Evolutionary conservation across 2,888 invertebrate genomes (phyloP), one percentile per base, ranked within the genome.

Genomic region (Slavum lentiscoides): DNA sequence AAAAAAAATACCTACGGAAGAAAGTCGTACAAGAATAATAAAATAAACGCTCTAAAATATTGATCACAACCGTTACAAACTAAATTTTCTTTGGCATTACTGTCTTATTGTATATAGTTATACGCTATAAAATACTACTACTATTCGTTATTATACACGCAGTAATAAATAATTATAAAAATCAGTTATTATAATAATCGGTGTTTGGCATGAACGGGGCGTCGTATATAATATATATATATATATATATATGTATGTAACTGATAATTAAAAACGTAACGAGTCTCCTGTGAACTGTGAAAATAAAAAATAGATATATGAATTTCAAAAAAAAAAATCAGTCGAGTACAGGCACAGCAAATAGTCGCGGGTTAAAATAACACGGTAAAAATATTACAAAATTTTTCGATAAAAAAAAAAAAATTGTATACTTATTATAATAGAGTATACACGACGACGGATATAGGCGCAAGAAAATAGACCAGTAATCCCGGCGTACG

Each of bases 21-120:
- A 76, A 76, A 76, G 75, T 39, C 68, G 59, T 59, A 76, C 75
- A 76, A 76, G 75, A 76, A 76, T 76, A 76, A 76, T 67, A 76
- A 76, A 77, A 77, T 77, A 80, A 72, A 72, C n/a, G 80, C 62
- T 80, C 80, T 80, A 80, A 70, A 72, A 68, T 70, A 80, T 64
- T 1, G 80, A 80, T 80, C 80, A 80, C 80, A 80, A 80, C 70
- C 80, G 55, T 80, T 80, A 80, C 37, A 23, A 72, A 72, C 72
- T 80, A 70, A 64, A 43, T 43, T 68, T 76, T 76, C 75, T 76
- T 76, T 76, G 75, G 75, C 59, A 68, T 76, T 76, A 76, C 67
- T 74, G 67, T 68, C 67, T 76, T 75, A 74, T 61, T 49, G 61
- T 37, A n/a, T n/a, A n/a, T n/a, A 21, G 21, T 66, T 74, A 30